phyloP scores from a whole-genome alignment of 1,140 invertebrate genomes.

The Drosophila littoralis region DNA sequence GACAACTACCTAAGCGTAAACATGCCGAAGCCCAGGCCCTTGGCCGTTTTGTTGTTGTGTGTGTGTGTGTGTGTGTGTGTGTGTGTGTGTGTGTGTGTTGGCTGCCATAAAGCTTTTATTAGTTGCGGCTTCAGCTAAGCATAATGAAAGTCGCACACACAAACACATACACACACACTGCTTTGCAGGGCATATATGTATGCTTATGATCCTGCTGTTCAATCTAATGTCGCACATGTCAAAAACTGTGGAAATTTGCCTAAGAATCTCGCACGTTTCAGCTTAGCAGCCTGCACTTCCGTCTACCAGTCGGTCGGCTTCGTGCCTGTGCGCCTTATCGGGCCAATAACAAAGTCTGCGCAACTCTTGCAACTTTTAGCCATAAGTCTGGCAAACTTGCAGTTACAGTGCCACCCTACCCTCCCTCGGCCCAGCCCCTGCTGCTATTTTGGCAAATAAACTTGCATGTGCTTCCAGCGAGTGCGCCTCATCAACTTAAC shows the following conservation, averaged over 20 bases:
- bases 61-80: conserved; percentile 5
- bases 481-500: background rate
- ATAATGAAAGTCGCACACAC: conserved; percentile 55
- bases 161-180: background rate
- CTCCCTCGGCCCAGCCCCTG: background rate
- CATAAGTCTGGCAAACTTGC: conserved; percentile 56
- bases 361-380: conserved; percentile 7
- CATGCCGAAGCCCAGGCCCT: background rate
- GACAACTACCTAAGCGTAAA: conserved; percentile 6
- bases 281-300: conserved; percentile 11
- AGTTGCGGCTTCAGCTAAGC: conserved; percentile 55
- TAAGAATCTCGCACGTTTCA: conserved; percentile 67
- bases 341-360: conserved; percentile 62
- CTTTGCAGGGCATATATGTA: background rate
- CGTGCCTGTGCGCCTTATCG: conserved; percentile 70
- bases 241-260: conserved; percentile 72
- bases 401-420: conserved; percentile 9
- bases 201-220: conserved; percentile 63
- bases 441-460: conserved; percentile 1
- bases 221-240: conserved; percentile 79
- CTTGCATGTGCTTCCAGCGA: conserved; percentile 1
- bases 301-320: conserved; percentile 6
- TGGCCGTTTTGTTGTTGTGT: conserved; percentile 11
- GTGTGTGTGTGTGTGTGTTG: conserved; percentile 21
- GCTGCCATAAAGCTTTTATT: conserved; percentile 71